phyloP scores from a whole-genome alignment of 2,888 invertebrate genomes.

The Nephrocerus scutellatus region DNA sequence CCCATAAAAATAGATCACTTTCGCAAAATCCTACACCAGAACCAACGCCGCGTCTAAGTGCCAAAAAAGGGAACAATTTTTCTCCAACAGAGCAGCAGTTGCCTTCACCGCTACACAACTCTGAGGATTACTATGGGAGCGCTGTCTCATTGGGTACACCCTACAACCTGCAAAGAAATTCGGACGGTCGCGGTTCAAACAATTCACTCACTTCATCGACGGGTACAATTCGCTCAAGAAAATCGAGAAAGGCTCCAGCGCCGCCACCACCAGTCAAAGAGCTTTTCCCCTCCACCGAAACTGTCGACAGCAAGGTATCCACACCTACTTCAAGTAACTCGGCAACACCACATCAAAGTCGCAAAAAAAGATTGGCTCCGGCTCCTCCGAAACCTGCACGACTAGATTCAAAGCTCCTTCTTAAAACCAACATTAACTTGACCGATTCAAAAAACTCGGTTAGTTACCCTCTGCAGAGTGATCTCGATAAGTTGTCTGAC shows the following conservation, averaged over 20 bases:
- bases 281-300: slow-evolving; percentile 27
- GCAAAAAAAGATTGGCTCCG: slow-evolving; percentile 62
- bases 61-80: slow-evolving; percentile 22
- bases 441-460: slow-evolving; percentile 33
- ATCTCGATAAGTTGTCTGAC: slow-evolving; percentile 36
- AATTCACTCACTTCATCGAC: slow-evolving; percentile 33
- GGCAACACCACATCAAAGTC: slow-evolving; percentile 47
- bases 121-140: slow-evolving; percentile 35
- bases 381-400: slow-evolving; percentile 35
- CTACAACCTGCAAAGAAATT: slow-evolving; percentile 29
- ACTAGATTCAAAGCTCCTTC: slow-evolving; percentile 13
- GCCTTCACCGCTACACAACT: slow-evolving; percentile 27
- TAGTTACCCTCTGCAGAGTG: slow-evolving; percentile 38
- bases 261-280: slow-evolving; percentile 33
- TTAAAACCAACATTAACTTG: slow-evolving; percentile 16
- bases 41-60: slow-evolving; percentile 33
- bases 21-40: slow-evolving; percentile 38
- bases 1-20: slow-evolving; percentile 36
- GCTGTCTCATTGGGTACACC: slow-evolving; percentile 30
- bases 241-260: slow-evolving; percentile 35
- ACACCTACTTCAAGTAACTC: slow-evolving; percentile 34
- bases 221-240: slow-evolving; percentile 33
- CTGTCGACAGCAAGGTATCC: slow-evolving; percentile 27
- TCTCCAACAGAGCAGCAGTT: slow-evolving; percentile 20
- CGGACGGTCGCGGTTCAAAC: slow-evolving; percentile 32